phyloP scores from a whole-genome alignment of 2,113 vertebrate genomes.

The Nothoprocta pentlandii region DNA sequence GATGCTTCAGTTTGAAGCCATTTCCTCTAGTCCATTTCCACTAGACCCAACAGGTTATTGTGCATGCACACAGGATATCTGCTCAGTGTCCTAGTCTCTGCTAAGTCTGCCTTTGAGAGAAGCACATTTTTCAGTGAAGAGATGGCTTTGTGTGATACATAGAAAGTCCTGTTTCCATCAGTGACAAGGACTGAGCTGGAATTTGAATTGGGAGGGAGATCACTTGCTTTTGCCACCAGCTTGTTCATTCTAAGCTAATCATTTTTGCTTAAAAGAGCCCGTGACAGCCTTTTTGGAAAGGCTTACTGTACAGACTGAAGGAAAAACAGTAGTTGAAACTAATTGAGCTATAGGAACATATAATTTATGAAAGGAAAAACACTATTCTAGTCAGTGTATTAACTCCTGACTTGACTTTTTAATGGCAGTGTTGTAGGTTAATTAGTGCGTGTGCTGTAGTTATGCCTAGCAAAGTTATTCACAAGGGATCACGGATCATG shows the following conservation, averaged over 20 bases:
- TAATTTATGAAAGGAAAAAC: constrained; percentile 39
- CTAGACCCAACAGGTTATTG: not conserved
- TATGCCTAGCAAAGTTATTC: constrained; percentile 21
- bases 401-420: constrained; percentile 40
- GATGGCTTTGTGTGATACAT: not conserved
- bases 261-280: not conserved
- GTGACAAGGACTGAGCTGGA: not conserved
- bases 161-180: not conserved
- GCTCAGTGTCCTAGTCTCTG: not conserved
- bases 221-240: not conserved
- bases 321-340: not conserved
- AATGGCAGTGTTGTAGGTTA: constrained; percentile 46
- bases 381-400: not conserved
- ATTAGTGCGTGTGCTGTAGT: constrained; percentile 16
- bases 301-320: not conserved
- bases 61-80: not conserved
- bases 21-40: too few species aligned
- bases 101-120: not conserved
- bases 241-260: not conserved
- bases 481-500: not conserved
- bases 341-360: not conserved
- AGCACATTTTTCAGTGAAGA: not conserved
- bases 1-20: too few species aligned
- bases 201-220: not conserved
- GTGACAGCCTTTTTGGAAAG: not conserved